Evolutionary conservation across 64 coral and sea anemone genomes (phyloP).

Genomic region (Montipora capricornis): DNA sequence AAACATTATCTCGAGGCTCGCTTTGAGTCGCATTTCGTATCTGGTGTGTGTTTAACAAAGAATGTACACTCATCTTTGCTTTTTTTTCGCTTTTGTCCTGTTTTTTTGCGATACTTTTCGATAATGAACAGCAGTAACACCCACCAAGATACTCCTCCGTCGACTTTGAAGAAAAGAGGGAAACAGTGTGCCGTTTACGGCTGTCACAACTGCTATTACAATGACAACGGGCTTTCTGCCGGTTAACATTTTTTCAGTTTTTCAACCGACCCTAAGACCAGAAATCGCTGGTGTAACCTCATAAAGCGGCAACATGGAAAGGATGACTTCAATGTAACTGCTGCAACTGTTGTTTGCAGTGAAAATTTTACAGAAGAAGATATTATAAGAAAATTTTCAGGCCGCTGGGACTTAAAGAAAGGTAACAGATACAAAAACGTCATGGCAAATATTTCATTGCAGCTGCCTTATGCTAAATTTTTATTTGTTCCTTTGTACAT

Average conservation of each 20-base stretch:
- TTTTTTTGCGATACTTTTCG: too few relatives aligned
- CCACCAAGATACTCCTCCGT: too few relatives aligned
- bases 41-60: too few relatives aligned
- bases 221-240: too few relatives aligned
- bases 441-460: neutral
- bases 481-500: too few relatives aligned
- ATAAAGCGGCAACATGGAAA: neutral
- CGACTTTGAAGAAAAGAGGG: neutral
- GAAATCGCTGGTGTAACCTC: neutral
- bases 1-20: too few relatives aligned
- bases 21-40: too few relatives aligned
- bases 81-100: too few relatives aligned
- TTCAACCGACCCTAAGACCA: neutral
- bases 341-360: neutral
- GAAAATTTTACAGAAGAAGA: slow-evolving; percentile 17
- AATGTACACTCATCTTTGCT: too few relatives aligned
- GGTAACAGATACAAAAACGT: neutral
- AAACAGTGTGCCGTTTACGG: neutral
- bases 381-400: neutral
- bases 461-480: too few relatives aligned
- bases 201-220: neutral
- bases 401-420: neutral
- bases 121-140: too few relatives aligned
- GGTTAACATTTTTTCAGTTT: neutral
- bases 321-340: neutral